phyloP scores from a whole-genome alignment of 2,888 invertebrate species.

The Megamerina dolium region DNA sequence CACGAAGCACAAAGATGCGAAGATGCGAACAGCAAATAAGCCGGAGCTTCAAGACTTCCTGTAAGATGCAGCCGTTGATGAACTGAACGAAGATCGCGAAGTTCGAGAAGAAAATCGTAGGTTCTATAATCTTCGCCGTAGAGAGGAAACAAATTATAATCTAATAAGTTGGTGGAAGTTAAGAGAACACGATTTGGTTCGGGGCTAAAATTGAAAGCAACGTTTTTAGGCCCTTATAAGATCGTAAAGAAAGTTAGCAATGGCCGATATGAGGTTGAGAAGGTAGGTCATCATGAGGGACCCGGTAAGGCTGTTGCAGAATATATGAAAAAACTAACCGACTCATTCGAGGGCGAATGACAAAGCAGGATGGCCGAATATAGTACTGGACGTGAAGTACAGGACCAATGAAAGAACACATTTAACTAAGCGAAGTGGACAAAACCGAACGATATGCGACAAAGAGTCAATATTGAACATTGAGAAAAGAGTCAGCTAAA shows the following conservation, averaged over 20 bases:
- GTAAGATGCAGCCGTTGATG: constrained; percentile 1
- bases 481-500: too few species aligned
- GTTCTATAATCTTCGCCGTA: too few species aligned
- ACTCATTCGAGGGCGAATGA: constrained; percentile 7
- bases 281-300: constrained; percentile 7
- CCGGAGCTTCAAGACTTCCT: constrained; percentile 4
- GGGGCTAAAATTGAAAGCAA: constrained; percentile 10
- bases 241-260: constrained; percentile 2
- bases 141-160: constrained; percentile 2
- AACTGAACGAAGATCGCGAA: constrained; percentile 4
- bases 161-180: too few species aligned
- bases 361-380: constrained; percentile 8
- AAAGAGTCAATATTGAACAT: constrained; percentile 1
- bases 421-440: background rate
- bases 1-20: constrained; percentile 13
- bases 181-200: constrained; percentile 13
- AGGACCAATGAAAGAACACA: too few species aligned
- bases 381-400: too few species aligned
- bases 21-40: constrained; percentile 9
- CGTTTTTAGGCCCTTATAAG: constrained; percentile 12
- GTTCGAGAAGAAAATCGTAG: too few species aligned
- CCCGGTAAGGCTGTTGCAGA: constrained; percentile 6
- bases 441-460: constrained; percentile 2
- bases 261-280: constrained; percentile 13
- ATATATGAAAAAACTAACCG: constrained; percentile 4